Conservation (phyloP, 2,888 invertebrate species). For the Dryobota labecula region DNA sequence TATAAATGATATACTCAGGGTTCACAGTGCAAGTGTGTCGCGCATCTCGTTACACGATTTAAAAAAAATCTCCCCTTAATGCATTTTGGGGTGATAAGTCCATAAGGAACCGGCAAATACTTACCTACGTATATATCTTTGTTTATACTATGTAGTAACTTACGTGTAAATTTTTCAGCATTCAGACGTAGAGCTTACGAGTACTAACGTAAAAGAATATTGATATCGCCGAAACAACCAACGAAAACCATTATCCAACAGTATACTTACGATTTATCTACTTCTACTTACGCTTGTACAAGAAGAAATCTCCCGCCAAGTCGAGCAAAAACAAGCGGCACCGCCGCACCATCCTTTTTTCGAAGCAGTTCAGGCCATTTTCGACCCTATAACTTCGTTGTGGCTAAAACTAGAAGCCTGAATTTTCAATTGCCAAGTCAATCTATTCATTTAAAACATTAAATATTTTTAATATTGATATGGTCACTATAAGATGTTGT, state of each 20-base stretch:
- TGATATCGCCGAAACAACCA: background rate
- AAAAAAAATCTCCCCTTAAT: slow-evolving; percentile 75
- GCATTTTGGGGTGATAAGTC: slow-evolving; percentile 57
- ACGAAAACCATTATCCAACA: background rate
- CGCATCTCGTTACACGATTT: slow-evolving; percentile 83
- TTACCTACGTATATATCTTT: background rate
- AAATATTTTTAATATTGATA: too few species aligned
- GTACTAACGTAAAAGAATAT: background rate
- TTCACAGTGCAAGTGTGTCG: slow-evolving; percentile 83
- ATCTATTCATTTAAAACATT: too few species aligned
- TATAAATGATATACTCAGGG: slow-evolving; percentile 89
- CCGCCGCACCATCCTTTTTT: too few species aligned
- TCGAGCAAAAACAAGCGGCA: too few species aligned
- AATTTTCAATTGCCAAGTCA: too few species aligned
- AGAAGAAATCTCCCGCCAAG: too few species aligned
- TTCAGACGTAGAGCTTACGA: background rate
- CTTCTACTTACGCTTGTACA: background rate
- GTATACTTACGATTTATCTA: background rate
- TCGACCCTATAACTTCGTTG: too few species aligned
- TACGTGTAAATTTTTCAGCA: background rate
- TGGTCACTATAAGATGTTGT: too few species aligned
- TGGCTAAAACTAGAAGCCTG: too few species aligned
- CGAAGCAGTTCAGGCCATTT: too few species aligned
- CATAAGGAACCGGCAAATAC: slow-evolving; percentile 6
- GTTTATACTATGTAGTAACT: background rate